A percentile compares a stretch with the other conserved stretches of the same genome.
Evolutionary conservation across 2,113 vertebrate species (phyloP).

Genomic region (Dicerorhinus sumatrensis): DNA sequence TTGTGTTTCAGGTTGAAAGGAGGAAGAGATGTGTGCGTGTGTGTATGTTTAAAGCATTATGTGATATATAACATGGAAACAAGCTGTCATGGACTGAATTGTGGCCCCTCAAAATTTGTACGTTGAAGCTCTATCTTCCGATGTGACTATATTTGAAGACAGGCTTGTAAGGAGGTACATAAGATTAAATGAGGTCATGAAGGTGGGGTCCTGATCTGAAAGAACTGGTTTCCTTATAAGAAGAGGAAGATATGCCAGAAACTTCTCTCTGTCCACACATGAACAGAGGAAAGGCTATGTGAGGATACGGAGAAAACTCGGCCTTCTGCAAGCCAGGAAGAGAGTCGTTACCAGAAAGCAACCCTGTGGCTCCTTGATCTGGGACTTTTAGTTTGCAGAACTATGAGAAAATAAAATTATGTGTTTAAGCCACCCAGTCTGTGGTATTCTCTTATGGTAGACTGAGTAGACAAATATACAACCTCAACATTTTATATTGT

Average conservation of each 20-base stretch:
- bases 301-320: not conserved
- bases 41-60: not conserved
- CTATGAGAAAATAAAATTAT: not conserved
- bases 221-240: not conserved
- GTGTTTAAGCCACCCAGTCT: not conserved
- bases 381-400: not conserved
- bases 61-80: not conserved
- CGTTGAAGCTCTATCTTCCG: not conserved
- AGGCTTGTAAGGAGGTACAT: not conserved
- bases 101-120: rapidly evolving
- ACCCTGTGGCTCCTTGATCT: not conserved
- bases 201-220: not conserved
- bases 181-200: not conserved
- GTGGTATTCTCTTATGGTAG: not conserved
- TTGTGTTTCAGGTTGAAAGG: not conserved
- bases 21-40: not conserved
- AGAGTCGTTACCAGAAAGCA: not conserved
- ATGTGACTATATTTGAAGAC: not conserved
- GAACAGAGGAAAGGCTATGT: not conserved
- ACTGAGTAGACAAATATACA: not conserved
- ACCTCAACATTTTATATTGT: not conserved
- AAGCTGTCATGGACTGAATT: not conserved
- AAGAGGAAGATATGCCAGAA: not conserved
- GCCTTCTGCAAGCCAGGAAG: not conserved
- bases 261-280: not conserved